Percentiles rank a stretch among this genome's conserved stretches.
Evolutionary conservation across 2,888 invertebrate species (phyloP).

Genomic region (Euplexia lucipara): DNA sequence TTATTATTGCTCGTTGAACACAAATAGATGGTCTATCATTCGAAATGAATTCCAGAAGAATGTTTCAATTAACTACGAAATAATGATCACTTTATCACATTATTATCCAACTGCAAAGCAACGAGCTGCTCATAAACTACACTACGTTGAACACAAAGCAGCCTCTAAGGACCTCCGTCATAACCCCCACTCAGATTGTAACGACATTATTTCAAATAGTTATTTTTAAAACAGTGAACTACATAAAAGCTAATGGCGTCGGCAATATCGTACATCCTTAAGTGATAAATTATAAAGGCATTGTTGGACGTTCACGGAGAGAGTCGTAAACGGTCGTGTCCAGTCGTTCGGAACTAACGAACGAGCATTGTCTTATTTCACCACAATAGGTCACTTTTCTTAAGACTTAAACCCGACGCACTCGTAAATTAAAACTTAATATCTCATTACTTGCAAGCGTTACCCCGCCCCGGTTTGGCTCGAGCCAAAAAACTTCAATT

Average conservation of each 20-base stretch:
- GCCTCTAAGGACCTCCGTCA: neutral
- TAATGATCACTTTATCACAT: neutral
- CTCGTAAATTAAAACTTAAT: constrained; percentile 89
- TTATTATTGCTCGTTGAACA: too few species aligned
- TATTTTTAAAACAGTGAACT: constrained; percentile 53
- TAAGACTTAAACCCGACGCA: constrained; percentile 85
- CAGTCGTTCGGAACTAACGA: constrained; percentile 86
- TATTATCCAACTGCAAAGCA: neutral
- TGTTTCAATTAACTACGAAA: neutral
- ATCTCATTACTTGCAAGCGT: constrained; percentile 89
- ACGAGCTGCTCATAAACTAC: constrained; percentile 24
- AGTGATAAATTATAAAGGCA: constrained; percentile 86
- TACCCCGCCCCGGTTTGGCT: constrained; percentile 76
- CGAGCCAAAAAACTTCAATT: constrained; percentile 81
- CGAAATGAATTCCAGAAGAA: neutral
- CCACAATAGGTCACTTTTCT: constrained; percentile 90
- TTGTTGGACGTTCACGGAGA: constrained; percentile 78
- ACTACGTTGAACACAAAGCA: constrained; percentile 21
- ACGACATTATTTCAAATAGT: constrained; percentile 32
- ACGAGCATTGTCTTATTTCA: constrained; percentile 88
- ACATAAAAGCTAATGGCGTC: constrained; percentile 66
- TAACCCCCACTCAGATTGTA: constrained; percentile 26
- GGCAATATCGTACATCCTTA: constrained; percentile 78
- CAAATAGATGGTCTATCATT: too few species aligned
- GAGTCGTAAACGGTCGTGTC: constrained; percentile 80